phyloP scores from a whole-genome alignment of 2,888 invertebrate species.

The Ormia ochracea region DNA sequence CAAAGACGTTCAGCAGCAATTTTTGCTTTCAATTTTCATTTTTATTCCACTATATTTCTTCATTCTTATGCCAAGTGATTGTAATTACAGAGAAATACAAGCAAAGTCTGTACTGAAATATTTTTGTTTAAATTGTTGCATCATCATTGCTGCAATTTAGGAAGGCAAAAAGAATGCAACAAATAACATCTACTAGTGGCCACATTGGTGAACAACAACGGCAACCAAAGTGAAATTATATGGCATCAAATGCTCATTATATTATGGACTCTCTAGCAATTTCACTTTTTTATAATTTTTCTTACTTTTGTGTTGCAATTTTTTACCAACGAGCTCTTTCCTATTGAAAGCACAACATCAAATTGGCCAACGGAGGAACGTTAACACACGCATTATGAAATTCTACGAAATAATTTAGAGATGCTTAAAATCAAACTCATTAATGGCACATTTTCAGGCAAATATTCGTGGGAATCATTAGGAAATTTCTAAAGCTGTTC shows the following conservation, averaged over 20 bases:
- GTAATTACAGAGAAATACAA: slow-evolving; percentile 50
- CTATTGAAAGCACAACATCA: background rate
- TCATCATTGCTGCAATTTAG: slow-evolving; percentile 19
- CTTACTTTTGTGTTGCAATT: background rate
- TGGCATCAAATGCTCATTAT: slow-evolving; percentile 52
- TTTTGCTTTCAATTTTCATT: slow-evolving; percentile 39
- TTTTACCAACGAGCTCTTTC: background rate
- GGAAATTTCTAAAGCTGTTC: background rate
- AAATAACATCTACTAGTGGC: slow-evolving; percentile 25
- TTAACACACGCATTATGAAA: background rate
- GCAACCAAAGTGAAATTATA: slow-evolving; percentile 50
- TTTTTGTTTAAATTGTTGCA: slow-evolving; percentile 37
- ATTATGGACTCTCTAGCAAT: slow-evolving; percentile 51
- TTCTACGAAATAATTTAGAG: slow-evolving; percentile 1
- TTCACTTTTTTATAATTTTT: slow-evolving; percentile 50
- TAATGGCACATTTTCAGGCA: slow-evolving; percentile 9
- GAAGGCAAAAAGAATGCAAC: slow-evolving; percentile 1
- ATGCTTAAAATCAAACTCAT: slow-evolving; percentile 9
- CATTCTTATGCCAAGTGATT: slow-evolving; percentile 5
- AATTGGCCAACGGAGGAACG: background rate
- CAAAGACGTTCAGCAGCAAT: background rate
- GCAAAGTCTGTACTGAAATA: slow-evolving; percentile 2
- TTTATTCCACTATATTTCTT: background rate
- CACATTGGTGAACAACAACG: slow-evolving; percentile 29
- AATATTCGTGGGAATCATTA: slow-evolving; percentile 31